Conservation (phyloP, 2,797 vertebrate genomes). For the Acanthiza pusilla region DNA sequence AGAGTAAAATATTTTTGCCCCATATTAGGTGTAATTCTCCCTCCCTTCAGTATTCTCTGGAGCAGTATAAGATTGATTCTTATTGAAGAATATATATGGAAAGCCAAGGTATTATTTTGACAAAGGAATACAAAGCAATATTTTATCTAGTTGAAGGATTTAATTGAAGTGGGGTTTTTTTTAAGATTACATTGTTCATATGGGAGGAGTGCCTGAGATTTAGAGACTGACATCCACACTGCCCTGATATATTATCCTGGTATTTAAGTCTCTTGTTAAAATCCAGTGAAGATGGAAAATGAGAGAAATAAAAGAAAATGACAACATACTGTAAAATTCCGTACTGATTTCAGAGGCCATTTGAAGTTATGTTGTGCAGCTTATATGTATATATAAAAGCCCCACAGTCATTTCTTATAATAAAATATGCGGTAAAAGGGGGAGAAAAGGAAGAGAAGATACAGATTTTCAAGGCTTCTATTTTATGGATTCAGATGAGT, state of each 20-base stretch:
- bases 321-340: not conserved
- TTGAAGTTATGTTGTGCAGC: not conserved
- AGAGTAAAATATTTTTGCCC: not conserved
- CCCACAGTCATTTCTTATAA: not conserved
- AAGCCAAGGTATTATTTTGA: not conserved
- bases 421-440: not conserved
- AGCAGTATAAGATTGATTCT: not conserved
- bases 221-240: not conserved
- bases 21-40: not conserved
- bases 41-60: not conserved
- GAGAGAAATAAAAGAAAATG: slow-evolving; percentile 30
- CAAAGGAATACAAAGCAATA: not conserved
- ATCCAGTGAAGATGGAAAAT: slow-evolving; percentile 18
- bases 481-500: not conserved
- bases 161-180: not conserved
- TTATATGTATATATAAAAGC: slow-evolving; percentile 18
- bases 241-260: not conserved
- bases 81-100: not conserved
- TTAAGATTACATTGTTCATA: not conserved
- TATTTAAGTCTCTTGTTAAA: slow-evolving; percentile 28
- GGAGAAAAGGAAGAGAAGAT: not conserved
- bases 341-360: slow-evolving; percentile 11
- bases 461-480: not conserved
- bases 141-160: not conserved
- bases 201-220: not conserved